These are phyloP conservation scores for Lophura nycthemera DNA, from an alignment of 2,113 vertebrate species.

Conservation along the genomic window DNA sequence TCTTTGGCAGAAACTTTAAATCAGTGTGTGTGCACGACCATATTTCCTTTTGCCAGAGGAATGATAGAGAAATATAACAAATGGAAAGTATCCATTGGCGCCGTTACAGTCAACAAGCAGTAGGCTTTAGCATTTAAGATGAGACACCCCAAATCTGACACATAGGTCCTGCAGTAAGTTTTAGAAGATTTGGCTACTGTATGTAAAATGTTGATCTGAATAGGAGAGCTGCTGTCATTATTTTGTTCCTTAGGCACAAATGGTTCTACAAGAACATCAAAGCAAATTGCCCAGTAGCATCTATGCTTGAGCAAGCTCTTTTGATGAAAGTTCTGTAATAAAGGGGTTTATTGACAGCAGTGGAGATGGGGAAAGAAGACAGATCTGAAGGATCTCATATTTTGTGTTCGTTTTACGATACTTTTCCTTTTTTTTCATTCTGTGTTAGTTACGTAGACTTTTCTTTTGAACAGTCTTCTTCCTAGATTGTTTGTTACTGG, in stretches of 20 bases:
- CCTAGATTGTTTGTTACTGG: not conserved
- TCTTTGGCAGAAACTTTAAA: not conserved
- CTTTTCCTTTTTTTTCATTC: not conserved
- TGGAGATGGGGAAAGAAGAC: not conserved
- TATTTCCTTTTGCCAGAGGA: not conserved
- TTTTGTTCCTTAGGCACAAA: not conserved
- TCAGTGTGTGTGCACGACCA: not conserved
- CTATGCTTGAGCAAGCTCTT: not conserved
- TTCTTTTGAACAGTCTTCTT: not conserved
- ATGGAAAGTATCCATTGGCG: not conserved
- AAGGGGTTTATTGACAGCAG: not conserved
- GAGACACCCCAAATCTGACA: not conserved
- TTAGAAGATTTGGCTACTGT: not conserved
- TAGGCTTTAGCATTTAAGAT: not conserved
- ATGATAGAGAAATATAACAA: not conserved
- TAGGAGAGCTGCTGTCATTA: not conserved
- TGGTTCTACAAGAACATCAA: not conserved
- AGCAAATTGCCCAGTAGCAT: not conserved
- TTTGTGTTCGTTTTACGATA: not conserved
- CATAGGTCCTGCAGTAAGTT: not conserved
- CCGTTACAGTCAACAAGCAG: not conserved
- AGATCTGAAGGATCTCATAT: not conserved
- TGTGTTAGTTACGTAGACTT: not conserved
- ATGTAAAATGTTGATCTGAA: not conserved
- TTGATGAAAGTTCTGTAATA: not conserved